Evolutionary conservation across 2,797 vertebrate species (phyloP), one percentile per base, ranked within the genome.

Genomic region (Acipenser oxyrinchus): DNA sequence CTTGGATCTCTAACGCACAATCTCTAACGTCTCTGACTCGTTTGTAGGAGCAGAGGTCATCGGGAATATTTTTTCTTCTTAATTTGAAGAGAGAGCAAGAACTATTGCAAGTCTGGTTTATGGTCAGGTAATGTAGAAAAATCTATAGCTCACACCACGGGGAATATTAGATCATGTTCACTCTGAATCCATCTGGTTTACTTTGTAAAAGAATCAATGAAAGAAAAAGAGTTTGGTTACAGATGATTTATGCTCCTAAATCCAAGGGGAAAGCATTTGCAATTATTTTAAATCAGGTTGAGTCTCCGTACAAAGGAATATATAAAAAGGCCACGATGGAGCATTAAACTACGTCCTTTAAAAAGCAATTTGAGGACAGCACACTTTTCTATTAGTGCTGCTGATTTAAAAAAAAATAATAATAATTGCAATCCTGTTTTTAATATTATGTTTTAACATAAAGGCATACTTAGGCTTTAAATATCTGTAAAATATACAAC

Each of bases 71-170:
- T 86, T 77, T 81, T 83, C 12, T n/a, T n/a, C 12, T 79, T 87
- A 84, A 90, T 87, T 88, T 86, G 87, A 87, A 86, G 85, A 83
- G 76, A 75, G 69, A 75, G 73, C 69, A 72, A 76, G 79, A 82
- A 83, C 79, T 81, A 82, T 83, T 70, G 79, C 73, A 75, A 81
- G 77, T 78, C 78, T 79, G 74, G 67, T 87, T 89, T 84, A 76
- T 76, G 84, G 76, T 77, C 79, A 87, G 82, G 82, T 85, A 87
- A 86, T 81, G 81, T 78, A 79, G 78, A 78, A 80, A 83, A 87
- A 89, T 87, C 88, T 81, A 86, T 88, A 88, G 86, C 86, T 89
- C 84, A 86, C 74, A 82, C 78, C 68, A 78, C 74, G 77, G 78
- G 76, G 82, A 81, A 79, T 86, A 83, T 87, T 81, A 85, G 80